Percentiles rank a stretch among this genome's conserved stretches.
Evolutionary conservation across 1,140 invertebrate genomes (phyloP).

Genomic region (Aleiodes sp.): DNA sequence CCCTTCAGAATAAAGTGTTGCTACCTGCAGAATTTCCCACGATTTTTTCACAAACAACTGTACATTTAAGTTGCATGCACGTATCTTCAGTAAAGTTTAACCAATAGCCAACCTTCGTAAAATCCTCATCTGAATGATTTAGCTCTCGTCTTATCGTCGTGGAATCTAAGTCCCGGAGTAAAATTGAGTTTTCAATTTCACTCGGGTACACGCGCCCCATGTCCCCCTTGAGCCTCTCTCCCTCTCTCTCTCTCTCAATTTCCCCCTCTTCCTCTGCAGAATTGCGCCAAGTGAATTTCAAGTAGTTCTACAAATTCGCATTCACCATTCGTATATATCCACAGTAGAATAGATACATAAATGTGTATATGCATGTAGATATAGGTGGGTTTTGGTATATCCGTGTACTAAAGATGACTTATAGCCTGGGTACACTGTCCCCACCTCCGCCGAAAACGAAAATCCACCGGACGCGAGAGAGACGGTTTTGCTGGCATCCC

Average conservation of each 20-base stretch:
- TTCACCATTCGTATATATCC: slow-evolving; percentile 18
- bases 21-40: no score
- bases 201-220: neutral
- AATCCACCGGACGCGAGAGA: slow-evolving; percentile 2
- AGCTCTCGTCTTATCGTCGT: slow-evolving; percentile 32
- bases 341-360: slow-evolving; percentile 17
- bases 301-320: slow-evolving; percentile 37
- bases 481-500: neutral
- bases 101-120: neutral
- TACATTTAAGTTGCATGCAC: no score
- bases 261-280: neutral
- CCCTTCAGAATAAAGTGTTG: no score
- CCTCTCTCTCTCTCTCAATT: no score
- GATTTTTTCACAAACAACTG: no score
- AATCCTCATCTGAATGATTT: slow-evolving; percentile 41
- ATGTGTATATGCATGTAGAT: slow-evolving; percentile 18
- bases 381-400: slow-evolving; percentile 3
- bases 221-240: no score
- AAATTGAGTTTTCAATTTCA: slow-evolving; percentile 57
- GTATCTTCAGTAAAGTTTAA: no score
- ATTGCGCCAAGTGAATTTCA: slow-evolving; percentile 42
- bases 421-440: neutral
- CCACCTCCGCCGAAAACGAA: neutral
- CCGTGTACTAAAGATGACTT: slow-evolving; percentile 14
- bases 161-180: slow-evolving; percentile 36